Conservation (phyloP, 2,888 invertebrate genomes). For the Electrophaes corylata region DNA sequence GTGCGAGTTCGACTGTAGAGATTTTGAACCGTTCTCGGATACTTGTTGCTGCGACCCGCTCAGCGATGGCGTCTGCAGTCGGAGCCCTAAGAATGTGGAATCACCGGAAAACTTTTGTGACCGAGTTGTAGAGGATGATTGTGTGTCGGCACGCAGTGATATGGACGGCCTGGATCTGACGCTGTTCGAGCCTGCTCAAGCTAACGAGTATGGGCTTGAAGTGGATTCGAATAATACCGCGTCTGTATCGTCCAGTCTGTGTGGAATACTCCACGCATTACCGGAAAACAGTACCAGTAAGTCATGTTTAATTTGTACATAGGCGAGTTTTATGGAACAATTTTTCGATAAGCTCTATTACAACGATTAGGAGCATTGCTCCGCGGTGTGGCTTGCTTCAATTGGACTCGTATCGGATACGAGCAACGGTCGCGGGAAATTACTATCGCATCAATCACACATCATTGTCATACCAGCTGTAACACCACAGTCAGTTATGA, state of each 20-base stretch:
- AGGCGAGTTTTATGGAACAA: slow-evolving; percentile 55
- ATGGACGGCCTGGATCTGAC: slow-evolving; percentile 88
- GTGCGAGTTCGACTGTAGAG: slow-evolving; percentile 83
- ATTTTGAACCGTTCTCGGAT: slow-evolving; percentile 85
- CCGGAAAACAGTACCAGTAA: slow-evolving; percentile 69
- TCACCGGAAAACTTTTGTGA: slow-evolving; percentile 78
- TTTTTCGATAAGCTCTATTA: slow-evolving; percentile 64
- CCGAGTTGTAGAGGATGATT: slow-evolving; percentile 69
- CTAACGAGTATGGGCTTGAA: slow-evolving; percentile 53
- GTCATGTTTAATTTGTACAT: slow-evolving; percentile 59
- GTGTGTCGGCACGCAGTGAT: slow-evolving; percentile 80
- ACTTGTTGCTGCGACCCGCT: slow-evolving; percentile 84
- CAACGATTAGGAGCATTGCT: slow-evolving; percentile 64
- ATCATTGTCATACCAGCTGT: slow-evolving; percentile 71
- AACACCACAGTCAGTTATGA: slow-evolving; percentile 55
- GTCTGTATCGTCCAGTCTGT: slow-evolving; percentile 60
- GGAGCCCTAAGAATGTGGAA: slow-evolving; percentile 79
- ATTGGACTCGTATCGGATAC: slow-evolving; percentile 77
- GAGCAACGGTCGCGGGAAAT: slow-evolving; percentile 76
- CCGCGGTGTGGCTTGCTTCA: slow-evolving; percentile 50
- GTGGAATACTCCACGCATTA: slow-evolving; percentile 72
- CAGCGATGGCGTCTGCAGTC: slow-evolving; percentile 77
- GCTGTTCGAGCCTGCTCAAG: slow-evolving; percentile 86
- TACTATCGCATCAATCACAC: slow-evolving; percentile 78
- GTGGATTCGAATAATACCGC: slow-evolving; percentile 48